A percentile compares a stretch with the other conserved stretches of the same genome.
Evolutionary conservation across 92 coral and sea anemone genomes (phyloP).

Genomic region (Siderastrea siderea): DNA sequence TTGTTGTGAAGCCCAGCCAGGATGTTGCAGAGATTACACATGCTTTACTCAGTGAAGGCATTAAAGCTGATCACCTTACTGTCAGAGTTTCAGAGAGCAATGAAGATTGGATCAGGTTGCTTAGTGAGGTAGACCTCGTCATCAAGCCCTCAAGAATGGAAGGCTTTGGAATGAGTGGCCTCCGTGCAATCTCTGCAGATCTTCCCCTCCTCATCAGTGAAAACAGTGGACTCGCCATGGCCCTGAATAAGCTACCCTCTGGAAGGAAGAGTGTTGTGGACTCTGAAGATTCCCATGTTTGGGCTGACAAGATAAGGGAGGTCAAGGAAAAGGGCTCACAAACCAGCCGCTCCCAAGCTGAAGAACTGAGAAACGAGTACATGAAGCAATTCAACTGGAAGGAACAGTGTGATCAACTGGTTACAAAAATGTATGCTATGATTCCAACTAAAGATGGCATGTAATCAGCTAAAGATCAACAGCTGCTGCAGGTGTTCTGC

Average conservation of each 20-base stretch:
- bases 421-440: slow-evolving; percentile 16
- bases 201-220: slow-evolving; percentile 49
- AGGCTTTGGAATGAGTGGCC: slow-evolving; percentile 52
- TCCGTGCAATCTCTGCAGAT: slow-evolving; percentile 53
- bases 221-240: slow-evolving; percentile 43
- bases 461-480: background rate
- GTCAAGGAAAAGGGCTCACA: slow-evolving; percentile 1
- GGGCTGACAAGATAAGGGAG: slow-evolving; percentile 35
- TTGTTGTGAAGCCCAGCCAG: slow-evolving; percentile 23
- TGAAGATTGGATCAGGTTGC: slow-evolving; percentile 15
- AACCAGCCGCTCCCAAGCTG: slow-evolving; percentile 13
- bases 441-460: background rate
- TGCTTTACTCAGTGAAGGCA: slow-evolving; percentile 2
- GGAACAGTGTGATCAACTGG: slow-evolving; percentile 33
- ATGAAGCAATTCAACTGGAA: slow-evolving; percentile 36
- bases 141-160: slow-evolving; percentile 46
- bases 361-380: slow-evolving; percentile 22
- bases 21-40: slow-evolving; percentile 13
- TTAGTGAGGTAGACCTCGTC: slow-evolving; percentile 25
- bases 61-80: background rate
- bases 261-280: slow-evolving; percentile 29
- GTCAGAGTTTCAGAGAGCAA: background rate
- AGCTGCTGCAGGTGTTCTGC: too few relatives aligned
- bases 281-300: slow-evolving; percentile 29
- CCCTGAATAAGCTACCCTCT: slow-evolving; percentile 35